phyloP scores from a whole-genome alignment of 2,113 vertebrate genomes.

The Mesembrinibis cayennensis region DNA sequence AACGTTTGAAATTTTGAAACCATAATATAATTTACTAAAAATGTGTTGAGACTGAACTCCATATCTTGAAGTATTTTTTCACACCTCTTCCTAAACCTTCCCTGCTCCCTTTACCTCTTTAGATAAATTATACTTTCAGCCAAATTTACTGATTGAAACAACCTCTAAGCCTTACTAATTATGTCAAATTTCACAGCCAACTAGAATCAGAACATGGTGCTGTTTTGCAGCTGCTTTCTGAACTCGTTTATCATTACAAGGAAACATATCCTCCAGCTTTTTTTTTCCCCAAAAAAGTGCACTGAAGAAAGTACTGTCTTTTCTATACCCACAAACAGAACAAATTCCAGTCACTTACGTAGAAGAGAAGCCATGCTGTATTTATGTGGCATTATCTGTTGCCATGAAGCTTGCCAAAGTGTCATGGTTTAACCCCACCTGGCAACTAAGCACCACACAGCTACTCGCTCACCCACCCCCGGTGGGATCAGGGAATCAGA shows the following conservation, averaged over 20 bases:
- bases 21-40: constrained; percentile 16
- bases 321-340: background rate
- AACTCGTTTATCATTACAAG: background rate
- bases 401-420: background rate
- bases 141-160: background rate
- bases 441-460: no score
- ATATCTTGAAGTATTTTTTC: background rate
- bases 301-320: background rate
- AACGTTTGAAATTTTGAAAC: background rate
- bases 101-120: background rate
- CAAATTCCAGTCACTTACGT: background rate
- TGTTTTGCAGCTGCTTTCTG: background rate
- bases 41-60: background rate
- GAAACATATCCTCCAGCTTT: background rate
- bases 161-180: background rate
- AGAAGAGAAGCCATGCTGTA: background rate
- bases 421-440: no score
- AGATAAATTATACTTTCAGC: background rate
- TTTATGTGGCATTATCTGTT: background rate
- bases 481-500: no score
- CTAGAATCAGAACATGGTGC: background rate
- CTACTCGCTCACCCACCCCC: no score
- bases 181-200: background rate
- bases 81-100: background rate
- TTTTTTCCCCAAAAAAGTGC: background rate